Conservation (phyloP, 2,797 vertebrate species). For the Danio kyathit region DNA sequence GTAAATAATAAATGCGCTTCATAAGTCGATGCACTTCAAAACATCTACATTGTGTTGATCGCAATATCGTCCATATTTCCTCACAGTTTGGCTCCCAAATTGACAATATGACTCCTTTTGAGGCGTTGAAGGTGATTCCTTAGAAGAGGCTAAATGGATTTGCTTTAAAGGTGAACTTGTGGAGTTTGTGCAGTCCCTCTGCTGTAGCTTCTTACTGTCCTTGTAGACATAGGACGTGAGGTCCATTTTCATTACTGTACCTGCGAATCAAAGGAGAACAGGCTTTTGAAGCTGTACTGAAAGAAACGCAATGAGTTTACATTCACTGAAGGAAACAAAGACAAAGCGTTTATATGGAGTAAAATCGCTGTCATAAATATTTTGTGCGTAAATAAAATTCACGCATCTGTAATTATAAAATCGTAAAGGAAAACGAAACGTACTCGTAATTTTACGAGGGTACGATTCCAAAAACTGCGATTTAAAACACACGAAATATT, state of each 20-base stretch:
- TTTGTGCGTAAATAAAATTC: too few relatives aligned
- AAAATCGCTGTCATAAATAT: too few relatives aligned
- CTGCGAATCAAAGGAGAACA: constrained; percentile 57
- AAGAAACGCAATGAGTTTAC: background rate
- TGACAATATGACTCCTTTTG: constrained; percentile 31
- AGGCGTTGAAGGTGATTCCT: constrained; percentile 10
- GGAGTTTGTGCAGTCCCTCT: background rate
- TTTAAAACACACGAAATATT: too few relatives aligned
- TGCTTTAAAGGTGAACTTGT: constrained; percentile 5
- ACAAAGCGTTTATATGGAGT: too few relatives aligned
- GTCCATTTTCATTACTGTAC: constrained; percentile 17
- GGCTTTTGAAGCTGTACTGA: background rate
- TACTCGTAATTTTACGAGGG: too few relatives aligned
- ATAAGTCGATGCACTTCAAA: constrained; percentile 49
- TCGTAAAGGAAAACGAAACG: too few relatives aligned
- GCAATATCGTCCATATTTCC: constrained; percentile 38
- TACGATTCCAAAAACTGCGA: too few relatives aligned
- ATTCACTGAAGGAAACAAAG: background rate
- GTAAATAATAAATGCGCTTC: constrained; percentile 62
- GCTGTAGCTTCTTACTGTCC: constrained; percentile 2
- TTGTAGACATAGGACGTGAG: background rate
- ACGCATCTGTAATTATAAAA: too few relatives aligned
- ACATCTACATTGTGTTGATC: constrained; percentile 52
- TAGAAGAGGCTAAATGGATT: constrained; percentile 32
- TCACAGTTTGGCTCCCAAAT: constrained; percentile 1